Base-by-base conservation (phyloP, 2,888 invertebrate species). In the Imbricaverruca yamaguchii region DNA sequence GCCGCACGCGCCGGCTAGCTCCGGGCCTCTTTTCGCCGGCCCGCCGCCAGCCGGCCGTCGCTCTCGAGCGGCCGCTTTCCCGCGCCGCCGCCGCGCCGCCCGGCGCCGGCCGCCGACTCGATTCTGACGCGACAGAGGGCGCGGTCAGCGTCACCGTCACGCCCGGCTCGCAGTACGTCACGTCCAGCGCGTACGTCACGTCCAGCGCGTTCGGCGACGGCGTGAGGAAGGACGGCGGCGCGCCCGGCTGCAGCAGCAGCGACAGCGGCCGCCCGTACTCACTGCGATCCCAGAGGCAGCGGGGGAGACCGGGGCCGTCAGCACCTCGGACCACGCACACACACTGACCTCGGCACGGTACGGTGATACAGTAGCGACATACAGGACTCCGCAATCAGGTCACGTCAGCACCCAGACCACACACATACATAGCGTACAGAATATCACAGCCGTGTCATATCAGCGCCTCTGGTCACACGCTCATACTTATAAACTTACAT, bases 1-100 rank as follows among this genome's bases (percentile, higher is more conserved):
- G 74, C 10, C 74, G 74, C 53, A 74, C 55, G 74, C 74, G 74
- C 10, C 74, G 74, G 55, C 74, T 74, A 74, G 74, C 55, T 53
- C 74, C 74, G 74, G 74, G 74, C 74, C 53, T 74, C 74, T 39
- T 74, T 74, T 74, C 74, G 74, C 21, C 74, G 74, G 21, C 18
- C 55, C 55, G 53, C 53, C 55, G 53, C 55, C 74, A 53, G 55
- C 15, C 13, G 15, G 15, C 69, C 39, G 39, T 39, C 69, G 74
- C 21, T 55, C 21, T 65, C 2, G 65, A 8, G 18, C 74, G 74
- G 21, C 18, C 74, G 74, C 11, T 74, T 74, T 53, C 74, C 55
- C 21, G 55, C 55, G 39, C 8, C 18, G 74, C 74, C 74, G 74
- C 55, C 55, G 9, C 21, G 55, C 74, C 18, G 15, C 53, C 8